Evolutionary conservation across 2,888 invertebrate genomes (phyloP).

Genomic region (Geotrupes spiniger): DNA sequence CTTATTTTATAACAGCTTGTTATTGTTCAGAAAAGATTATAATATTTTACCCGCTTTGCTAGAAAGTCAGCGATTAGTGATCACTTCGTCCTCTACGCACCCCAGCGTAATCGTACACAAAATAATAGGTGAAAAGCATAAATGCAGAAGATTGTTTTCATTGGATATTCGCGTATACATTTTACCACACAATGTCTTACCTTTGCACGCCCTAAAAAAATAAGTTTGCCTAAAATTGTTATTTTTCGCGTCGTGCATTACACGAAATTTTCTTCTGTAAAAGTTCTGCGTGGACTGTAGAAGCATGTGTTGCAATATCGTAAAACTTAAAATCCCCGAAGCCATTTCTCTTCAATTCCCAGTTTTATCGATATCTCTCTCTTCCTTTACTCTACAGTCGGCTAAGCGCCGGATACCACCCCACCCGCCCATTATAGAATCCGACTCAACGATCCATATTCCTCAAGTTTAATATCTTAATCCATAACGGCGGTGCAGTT

Average conservation of each 20-base stretch:
- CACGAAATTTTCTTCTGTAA: no score
- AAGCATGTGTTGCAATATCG: slow-evolving; percentile 11
- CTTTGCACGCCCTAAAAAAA: no score
- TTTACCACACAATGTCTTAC: no score
- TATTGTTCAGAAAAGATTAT: no score
- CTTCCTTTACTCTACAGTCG: slow-evolving; percentile 11
- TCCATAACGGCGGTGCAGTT: slow-evolving; percentile 26
- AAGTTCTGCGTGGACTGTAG: neutral
- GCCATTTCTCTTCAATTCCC: slow-evolving; percentile 11
- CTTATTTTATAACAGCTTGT: no score
- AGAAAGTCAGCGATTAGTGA: no score
- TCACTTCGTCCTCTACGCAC: no score
- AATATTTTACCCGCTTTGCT: no score
- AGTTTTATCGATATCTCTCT: slow-evolving; percentile 12
- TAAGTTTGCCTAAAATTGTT: neutral
- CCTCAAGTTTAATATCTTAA: slow-evolving; percentile 35
- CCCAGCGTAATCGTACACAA: no score
- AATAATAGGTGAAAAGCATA: no score
- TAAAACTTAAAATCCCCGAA: slow-evolving; percentile 6
- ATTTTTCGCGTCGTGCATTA: neutral
- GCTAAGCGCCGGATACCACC: slow-evolving; percentile 5
- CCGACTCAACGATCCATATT: slow-evolving; percentile 34
- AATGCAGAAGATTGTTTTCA: no score
- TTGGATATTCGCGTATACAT: no score
- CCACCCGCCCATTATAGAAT: slow-evolving; percentile 29